A percentile compares a stretch with the other conserved stretches of the same genome.
Conservation (phyloP, 2,113 vertebrate genomes). For the Salvelinus fontinalis region DNA sequence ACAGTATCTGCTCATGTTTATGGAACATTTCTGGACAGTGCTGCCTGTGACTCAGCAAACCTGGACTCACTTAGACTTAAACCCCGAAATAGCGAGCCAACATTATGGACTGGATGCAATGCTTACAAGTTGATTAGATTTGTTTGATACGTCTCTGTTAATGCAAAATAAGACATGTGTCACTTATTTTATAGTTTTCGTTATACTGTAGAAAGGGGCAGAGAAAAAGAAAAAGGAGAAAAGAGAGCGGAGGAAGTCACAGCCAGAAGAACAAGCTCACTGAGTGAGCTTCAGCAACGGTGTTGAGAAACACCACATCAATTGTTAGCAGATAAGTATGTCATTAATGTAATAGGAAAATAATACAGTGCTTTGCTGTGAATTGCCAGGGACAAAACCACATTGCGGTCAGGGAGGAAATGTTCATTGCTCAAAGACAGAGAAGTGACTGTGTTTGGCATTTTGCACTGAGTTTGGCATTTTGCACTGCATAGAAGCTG, state of each 20-base stretch:
- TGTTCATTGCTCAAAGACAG: too few relatives aligned
- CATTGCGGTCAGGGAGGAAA: too few relatives aligned
- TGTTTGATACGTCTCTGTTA: too few relatives aligned
- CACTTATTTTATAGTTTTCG: neutral
- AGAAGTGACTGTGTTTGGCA: too few relatives aligned
- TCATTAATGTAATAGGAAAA: too few relatives aligned
- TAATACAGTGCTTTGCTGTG: too few relatives aligned
- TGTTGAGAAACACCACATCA: neutral
- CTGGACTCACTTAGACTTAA: constrained; percentile 14
- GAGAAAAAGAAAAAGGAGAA: neutral
- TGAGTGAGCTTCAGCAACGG: neutral
- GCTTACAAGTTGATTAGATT: neutral
- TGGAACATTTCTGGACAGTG: constrained; percentile 66
- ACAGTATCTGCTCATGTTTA: constrained; percentile 43
- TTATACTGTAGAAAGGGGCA: neutral
- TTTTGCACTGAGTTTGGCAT: too few relatives aligned
- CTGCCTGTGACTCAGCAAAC: constrained; percentile 26
- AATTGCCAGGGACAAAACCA: too few relatives aligned
- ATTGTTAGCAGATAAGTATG: too few relatives aligned
- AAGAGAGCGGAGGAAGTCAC: neutral
- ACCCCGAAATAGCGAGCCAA: constrained; percentile 16
- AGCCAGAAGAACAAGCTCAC: neutral
- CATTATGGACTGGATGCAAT: neutral
- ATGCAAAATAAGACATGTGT: too few relatives aligned
- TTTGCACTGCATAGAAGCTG: too few relatives aligned